Base-by-base conservation (phyloP, 2,888 invertebrate genomes). In the Rhagonycha fulva region DNA sequence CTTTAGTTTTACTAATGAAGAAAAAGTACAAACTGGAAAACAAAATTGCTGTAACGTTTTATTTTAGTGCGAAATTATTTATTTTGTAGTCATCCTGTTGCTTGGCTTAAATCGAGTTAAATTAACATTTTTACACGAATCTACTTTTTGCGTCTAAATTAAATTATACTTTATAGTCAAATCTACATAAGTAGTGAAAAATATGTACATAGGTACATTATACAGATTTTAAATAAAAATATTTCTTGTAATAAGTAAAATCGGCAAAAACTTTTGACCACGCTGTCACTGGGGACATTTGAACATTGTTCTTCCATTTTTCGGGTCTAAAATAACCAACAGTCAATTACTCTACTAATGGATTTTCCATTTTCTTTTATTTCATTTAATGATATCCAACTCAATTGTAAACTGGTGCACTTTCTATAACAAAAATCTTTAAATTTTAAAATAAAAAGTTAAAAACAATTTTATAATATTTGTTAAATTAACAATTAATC, bases 231-330 rank as follows among this genome's bases (percentile, higher is more conserved):
- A 12, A 14, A 68, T 68, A 28, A 74, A 68, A 76, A 74, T 71
- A 76, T 74, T 77, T 68, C 61, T 69, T 62, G 72, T 75, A 75
- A 75, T 77, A 77, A 72, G 69, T 62, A 72, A 72, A 61, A 66
- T 63, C 62, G 79, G 79, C 78, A 70, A 78, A 77, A 78, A 80
- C 76, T 80, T 80, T 76, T 82, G 83, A 83, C 83, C 83, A 80
- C 73, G 74, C 71, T 80, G 83, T 83, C 84, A 83, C 84, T 72
- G 79, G 85, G 84, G 85, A 85, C 83, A 82, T 81, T 79, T 78
- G 78, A 82, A 85, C 85, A 86, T 82, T 83, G 85, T 85, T 85
- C 84, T 84, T 85, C 85, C 85, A 85, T 86, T 86, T 85, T 85
- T 85, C 83, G 83, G 81, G 83, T 82, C 83, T 84, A 84, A 85